A percentile compares a stretch with the other conserved stretches of the same genome.
These are phyloP conservation scores for Lycophotia porphyrea DNA, from an alignment of 2,888 invertebrate genomes.

Conservation along the genomic window DNA sequence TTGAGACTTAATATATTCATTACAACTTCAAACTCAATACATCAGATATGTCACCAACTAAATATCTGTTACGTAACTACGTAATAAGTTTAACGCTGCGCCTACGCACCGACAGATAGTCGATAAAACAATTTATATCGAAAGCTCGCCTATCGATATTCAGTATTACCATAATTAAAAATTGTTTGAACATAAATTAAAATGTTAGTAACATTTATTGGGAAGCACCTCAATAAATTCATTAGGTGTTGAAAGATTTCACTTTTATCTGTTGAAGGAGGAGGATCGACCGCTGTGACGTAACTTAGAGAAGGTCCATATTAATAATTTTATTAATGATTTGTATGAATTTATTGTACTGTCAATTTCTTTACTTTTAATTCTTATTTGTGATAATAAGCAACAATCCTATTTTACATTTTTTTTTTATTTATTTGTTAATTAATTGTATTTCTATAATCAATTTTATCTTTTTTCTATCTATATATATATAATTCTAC, in stretches of 20 bases:
- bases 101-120: slow-evolving; percentile 64
- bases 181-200: slow-evolving; percentile 65
- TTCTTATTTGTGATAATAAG: too few species aligned
- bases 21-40: slow-evolving; percentile 40
- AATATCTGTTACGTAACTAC: slow-evolving; percentile 62
- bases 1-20: background rate
- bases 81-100: slow-evolving; percentile 51
- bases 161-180: slow-evolving; percentile 69
- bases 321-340: too few species aligned
- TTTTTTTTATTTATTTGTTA: too few species aligned
- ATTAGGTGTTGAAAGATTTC: slow-evolving; percentile 58
- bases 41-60: slow-evolving; percentile 61
- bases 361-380: too few species aligned
- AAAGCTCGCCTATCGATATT: slow-evolving; percentile 57
- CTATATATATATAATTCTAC: too few species aligned
- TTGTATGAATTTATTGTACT: too few species aligned
- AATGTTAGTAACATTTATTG: slow-evolving; percentile 63
- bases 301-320: background rate
- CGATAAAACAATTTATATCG: slow-evolving; percentile 73
- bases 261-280: slow-evolving; percentile 3
- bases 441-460: too few species aligned
- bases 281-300: background rate
- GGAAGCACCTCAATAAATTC: slow-evolving; percentile 56
- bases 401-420: too few species aligned
- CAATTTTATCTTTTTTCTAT: too few species aligned